Evolutionary conservation across 2,888 invertebrate genomes (phyloP).

Genomic region (Drosophila rellima): DNA sequence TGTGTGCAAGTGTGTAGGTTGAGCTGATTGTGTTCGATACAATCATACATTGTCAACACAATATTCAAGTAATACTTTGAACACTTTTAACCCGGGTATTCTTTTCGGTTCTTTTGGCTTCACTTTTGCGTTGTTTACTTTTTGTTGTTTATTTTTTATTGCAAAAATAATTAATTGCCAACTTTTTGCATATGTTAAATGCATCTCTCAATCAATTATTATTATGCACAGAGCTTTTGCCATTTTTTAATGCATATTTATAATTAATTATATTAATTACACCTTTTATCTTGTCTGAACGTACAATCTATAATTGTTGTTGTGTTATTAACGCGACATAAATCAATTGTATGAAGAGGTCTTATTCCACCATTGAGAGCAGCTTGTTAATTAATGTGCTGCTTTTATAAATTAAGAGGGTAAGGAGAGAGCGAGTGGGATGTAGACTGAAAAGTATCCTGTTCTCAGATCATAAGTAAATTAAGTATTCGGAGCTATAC

Average conservation of each 20-base stretch:
- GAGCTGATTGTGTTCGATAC: slow-evolving; percentile 58
- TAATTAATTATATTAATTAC: slow-evolving; percentile 67
- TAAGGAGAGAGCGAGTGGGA: not conserved
- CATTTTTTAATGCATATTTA: slow-evolving; percentile 19
- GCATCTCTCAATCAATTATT: slow-evolving; percentile 50
- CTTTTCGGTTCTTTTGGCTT: not conserved
- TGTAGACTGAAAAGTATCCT: not conserved
- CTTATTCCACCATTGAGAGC: slow-evolving; percentile 11
- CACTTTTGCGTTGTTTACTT: not conserved
- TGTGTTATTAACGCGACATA: slow-evolving; percentile 63
- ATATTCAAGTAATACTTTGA: slow-evolving; percentile 58
- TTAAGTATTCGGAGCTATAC: not conserved
- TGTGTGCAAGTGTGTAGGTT: slow-evolving; percentile 17
- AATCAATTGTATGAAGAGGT: slow-evolving; percentile 55
- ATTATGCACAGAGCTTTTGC: slow-evolving; percentile 42
- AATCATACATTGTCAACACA: slow-evolving; percentile 73
- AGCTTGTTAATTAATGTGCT: slow-evolving; percentile 61
- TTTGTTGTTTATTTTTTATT: slow-evolving; percentile 10
- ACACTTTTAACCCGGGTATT: slow-evolving; percentile 16
- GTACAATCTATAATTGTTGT: slow-evolving; percentile 36
- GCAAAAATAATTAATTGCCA: slow-evolving; percentile 41
- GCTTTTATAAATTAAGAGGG: slow-evolving; percentile 12
- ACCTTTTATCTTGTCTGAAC: slow-evolving; percentile 35
- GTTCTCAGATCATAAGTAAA: not conserved
- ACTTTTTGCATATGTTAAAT: slow-evolving; percentile 54